phyloP scores from a whole-genome alignment of 2,113 vertebrate genomes.

The Neogobius melanostomus region DNA sequence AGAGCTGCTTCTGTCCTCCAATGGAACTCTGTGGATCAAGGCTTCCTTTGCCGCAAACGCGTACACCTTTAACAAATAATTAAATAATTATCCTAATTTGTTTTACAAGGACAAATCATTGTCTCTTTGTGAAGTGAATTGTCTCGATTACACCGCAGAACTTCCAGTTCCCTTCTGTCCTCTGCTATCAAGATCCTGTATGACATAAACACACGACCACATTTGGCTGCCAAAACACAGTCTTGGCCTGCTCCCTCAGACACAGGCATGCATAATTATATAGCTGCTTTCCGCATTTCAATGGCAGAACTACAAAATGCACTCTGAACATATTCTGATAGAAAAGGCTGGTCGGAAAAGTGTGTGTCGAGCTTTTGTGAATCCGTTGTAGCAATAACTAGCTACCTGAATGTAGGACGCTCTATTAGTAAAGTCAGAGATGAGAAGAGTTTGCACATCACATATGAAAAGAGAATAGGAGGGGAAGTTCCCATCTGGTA shows the following conservation, averaged over 20 bases:
- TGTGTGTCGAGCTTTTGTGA: background rate
- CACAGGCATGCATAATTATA: conserved; percentile 49
- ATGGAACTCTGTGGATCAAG: conserved; percentile 88
- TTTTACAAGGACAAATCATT: background rate
- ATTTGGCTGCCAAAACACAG: conserved; percentile 51
- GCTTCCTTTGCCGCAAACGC: conserved; percentile 96
- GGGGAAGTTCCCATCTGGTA: conserved; percentile 56
- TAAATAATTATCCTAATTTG: background rate
- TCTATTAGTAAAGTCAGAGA: background rate
- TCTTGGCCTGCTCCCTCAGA: conserved; percentile 59
- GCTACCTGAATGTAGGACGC: background rate
- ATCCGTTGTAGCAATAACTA: background rate
- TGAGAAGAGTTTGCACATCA: conserved; percentile 8
- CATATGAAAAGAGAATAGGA: conserved; percentile 24
- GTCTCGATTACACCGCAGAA: conserved; percentile 28
- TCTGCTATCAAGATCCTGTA: conserved; percentile 27
- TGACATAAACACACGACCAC: conserved; percentile 3
- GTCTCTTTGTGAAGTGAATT: conserved; percentile 4
- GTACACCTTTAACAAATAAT: conserved; percentile 82
- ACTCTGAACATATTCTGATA: background rate
- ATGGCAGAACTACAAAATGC: conserved; percentile 14
- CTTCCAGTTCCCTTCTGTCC: conserved; percentile 1
- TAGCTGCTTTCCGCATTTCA: conserved; percentile 61
- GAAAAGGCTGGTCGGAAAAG: background rate
- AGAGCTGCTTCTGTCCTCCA: conserved; percentile 87